phyloP scores from a whole-genome alignment of 1,140 invertebrate species.

The Nautilus pompilius region DNA sequence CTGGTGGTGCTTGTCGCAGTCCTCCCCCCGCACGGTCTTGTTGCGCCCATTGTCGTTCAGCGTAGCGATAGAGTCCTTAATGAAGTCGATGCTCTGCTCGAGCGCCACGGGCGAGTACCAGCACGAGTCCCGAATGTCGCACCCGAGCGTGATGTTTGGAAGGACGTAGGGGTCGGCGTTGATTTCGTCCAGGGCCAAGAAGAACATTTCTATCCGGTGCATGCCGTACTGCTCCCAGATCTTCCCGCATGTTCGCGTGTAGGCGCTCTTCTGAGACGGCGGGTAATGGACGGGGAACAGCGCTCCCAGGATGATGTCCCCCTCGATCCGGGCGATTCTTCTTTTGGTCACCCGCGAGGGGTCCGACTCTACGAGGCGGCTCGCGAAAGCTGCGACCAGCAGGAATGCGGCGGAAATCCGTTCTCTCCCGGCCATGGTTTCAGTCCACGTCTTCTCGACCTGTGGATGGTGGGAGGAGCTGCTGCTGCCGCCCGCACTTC shows the following conservation, averaged over 20 bases:
- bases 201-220: slow-evolving; percentile 71
- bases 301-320: slow-evolving; percentile 71
- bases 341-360: slow-evolving; percentile 15
- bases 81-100: slow-evolving; percentile 74
- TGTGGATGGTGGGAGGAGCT: background rate
- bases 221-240: slow-evolving; percentile 74
- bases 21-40: slow-evolving; percentile 5
- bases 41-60: slow-evolving; percentile 20
- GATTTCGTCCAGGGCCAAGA: slow-evolving; percentile 61
- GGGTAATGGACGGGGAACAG: slow-evolving; percentile 72
- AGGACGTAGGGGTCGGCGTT: slow-evolving; percentile 57
- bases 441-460: background rate
- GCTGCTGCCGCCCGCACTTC: background rate
- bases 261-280: slow-evolving; percentile 53
- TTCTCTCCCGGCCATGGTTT: background rate
- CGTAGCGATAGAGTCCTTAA: slow-evolving; percentile 64
- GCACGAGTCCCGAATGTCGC: slow-evolving; percentile 77
- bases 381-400: background rate
- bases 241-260: slow-evolving; percentile 43
- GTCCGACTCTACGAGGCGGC: background rate
- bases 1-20: slow-evolving; percentile 19
- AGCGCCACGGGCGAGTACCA: slow-evolving; percentile 77
- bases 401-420: background rate
- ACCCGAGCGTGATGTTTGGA: slow-evolving; percentile 67
- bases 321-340: slow-evolving; percentile 59